Evolutionary conservation across 2,797 vertebrate genomes (phyloP).

Genomic region (Sardinella longiceps): DNA sequence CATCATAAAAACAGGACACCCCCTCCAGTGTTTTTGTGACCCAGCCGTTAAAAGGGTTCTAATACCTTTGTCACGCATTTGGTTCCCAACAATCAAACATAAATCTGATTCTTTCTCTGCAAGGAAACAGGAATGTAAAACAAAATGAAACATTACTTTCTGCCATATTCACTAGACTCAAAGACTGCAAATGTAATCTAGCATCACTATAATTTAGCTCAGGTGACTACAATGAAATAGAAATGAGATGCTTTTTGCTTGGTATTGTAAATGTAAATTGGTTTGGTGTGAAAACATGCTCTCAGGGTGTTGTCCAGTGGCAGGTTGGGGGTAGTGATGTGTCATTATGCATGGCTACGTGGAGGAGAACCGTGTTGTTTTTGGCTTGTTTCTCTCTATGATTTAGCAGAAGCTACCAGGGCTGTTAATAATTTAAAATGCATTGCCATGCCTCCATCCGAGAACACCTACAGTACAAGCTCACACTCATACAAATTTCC

Average conservation of each 20-base stretch:
- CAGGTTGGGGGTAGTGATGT: neutral
- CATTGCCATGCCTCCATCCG: neutral
- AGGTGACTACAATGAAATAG: neutral
- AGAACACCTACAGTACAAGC: neutral
- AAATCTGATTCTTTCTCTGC: neutral
- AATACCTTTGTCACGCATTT: neutral
- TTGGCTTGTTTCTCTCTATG: neutral
- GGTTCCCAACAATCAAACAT: neutral
- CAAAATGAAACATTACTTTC: too few species aligned
- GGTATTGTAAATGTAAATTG: neutral
- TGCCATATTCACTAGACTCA: neutral
- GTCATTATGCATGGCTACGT: neutral
- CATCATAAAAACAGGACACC: too few species aligned
- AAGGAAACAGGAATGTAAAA: neutral
- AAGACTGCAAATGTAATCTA: neutral
- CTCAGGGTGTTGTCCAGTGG: neutral
- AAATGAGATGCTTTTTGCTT: neutral
- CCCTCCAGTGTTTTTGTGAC: too few species aligned
- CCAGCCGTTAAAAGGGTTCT: too few species aligned
- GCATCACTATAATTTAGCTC: neutral
- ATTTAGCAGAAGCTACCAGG: neutral
- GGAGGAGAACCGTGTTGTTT: neutral
- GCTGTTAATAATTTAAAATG: neutral
- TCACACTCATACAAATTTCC: neutral
- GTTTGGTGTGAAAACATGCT: neutral